Percentiles rank a stretch among this genome's conserved stretches.
Conservation (phyloP, 2,888 invertebrate species). For the Dysmachus trigonus region DNA sequence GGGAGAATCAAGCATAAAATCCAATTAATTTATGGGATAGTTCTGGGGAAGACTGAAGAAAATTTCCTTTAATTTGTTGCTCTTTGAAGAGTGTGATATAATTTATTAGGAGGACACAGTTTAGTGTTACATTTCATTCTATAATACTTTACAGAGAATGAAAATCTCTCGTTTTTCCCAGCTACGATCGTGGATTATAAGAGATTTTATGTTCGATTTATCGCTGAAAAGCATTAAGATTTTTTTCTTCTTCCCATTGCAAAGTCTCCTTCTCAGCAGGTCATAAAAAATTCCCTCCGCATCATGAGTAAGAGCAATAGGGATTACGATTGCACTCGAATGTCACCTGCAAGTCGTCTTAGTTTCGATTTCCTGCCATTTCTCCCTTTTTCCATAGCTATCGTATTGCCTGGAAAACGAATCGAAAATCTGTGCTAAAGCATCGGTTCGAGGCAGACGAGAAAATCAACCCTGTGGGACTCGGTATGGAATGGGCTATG, state of each 20-base stretch:
- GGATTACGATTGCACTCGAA: not conserved
- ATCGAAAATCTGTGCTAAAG: not conserved
- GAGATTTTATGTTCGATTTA: not conserved
- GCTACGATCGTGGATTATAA: not conserved
- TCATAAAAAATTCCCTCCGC: not conserved
- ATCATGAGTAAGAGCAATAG: not conserved
- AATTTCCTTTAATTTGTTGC: not conserved
- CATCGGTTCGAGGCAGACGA: not conserved
- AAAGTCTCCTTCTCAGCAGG: not conserved
- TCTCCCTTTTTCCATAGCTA: not conserved
- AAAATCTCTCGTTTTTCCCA: too few species aligned
- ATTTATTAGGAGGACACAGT: not conserved
- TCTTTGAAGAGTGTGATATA: not conserved
- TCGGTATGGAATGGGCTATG: not conserved
- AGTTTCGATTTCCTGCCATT: not conserved
- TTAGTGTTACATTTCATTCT: not conserved
- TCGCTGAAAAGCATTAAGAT: not conserved
- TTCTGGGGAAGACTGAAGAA: not conserved
- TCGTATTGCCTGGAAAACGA: not conserved
- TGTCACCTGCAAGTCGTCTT: not conserved
- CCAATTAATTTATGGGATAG: not conserved
- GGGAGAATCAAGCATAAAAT: not conserved
- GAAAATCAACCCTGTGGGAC: not conserved
- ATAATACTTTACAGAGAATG: too few species aligned
- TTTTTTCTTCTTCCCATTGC: not conserved